Conservation (phyloP, 2,797 vertebrate genomes). For the Tympanoctomys barrerae region DNA sequence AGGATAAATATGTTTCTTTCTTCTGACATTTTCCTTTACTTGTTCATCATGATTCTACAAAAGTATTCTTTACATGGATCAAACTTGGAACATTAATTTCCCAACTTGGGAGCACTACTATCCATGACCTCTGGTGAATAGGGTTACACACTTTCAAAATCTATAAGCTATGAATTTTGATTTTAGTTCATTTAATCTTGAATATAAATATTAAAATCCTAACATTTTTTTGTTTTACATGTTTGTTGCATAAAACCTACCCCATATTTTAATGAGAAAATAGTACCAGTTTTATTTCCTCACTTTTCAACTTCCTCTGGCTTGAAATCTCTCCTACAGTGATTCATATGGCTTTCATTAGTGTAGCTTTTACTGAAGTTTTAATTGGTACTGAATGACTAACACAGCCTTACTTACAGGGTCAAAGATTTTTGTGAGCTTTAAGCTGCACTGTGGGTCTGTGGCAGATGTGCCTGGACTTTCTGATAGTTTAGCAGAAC, state of each 20-base stretch:
- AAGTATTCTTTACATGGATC: neutral
- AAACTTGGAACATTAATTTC: neutral
- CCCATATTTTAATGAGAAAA: neutral
- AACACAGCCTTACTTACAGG: neutral
- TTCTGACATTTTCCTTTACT: neutral
- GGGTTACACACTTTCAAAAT: neutral
- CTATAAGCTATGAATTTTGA: neutral
- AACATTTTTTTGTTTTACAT: neutral
- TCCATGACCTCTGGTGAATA: neutral
- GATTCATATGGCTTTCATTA: neutral
- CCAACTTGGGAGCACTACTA: neutral
- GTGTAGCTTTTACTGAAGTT: neutral
- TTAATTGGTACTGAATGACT: neutral
- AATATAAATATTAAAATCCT: neutral
- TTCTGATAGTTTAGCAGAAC: neutral
- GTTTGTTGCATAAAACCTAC: neutral
- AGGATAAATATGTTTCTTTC: neutral
- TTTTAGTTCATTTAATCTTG: neutral
- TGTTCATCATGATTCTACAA: neutral
- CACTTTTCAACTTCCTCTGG: neutral
- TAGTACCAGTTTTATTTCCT: neutral
- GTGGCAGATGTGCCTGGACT: neutral
- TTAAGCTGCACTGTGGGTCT: neutral
- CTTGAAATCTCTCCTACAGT: fast-evolving
- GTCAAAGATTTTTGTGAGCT: neutral